Percentiles rank a stretch among this genome's conserved stretches.
Conservation (phyloP, 2,113 vertebrate species). For the Zapus hudsonius region DNA sequence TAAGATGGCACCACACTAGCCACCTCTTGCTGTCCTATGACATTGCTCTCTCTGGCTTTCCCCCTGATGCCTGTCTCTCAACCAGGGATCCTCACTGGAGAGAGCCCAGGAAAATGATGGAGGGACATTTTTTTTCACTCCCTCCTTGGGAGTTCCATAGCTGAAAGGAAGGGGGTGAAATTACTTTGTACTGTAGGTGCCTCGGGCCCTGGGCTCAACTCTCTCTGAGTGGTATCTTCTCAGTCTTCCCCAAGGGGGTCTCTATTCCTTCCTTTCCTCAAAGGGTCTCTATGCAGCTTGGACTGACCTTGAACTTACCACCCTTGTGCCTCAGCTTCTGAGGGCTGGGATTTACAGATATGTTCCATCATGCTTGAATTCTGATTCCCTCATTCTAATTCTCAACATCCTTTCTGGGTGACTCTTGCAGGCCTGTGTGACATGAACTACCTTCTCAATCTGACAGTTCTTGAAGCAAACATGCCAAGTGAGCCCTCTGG, state of each 20-base stretch:
- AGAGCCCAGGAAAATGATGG: background rate
- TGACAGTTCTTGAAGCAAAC: constrained; percentile 10
- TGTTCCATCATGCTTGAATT: background rate
- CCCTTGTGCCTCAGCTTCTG: background rate
- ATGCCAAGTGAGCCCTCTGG: background rate
- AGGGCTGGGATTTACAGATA: too few species aligned
- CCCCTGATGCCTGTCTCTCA: background rate
- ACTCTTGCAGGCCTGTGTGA: background rate
- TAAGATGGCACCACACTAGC: too few species aligned
- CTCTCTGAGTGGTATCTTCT: background rate
- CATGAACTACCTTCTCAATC: background rate
- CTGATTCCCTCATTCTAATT: background rate
- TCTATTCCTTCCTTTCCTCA: background rate
- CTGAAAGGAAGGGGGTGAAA: background rate
- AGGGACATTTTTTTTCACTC: background rate
- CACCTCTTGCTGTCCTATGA: background rate
- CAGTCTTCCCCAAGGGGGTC: background rate
- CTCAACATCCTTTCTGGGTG: background rate
- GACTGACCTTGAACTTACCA: background rate
- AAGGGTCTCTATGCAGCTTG: background rate
- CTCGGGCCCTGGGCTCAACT: background rate
- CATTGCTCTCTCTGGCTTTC: background rate
- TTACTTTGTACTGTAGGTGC: background rate
- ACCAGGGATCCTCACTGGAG: background rate
- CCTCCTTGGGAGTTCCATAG: background rate